phyloP scores from a whole-genome alignment of 2,113 vertebrate genomes.

The Grammomys surdaster region DNA sequence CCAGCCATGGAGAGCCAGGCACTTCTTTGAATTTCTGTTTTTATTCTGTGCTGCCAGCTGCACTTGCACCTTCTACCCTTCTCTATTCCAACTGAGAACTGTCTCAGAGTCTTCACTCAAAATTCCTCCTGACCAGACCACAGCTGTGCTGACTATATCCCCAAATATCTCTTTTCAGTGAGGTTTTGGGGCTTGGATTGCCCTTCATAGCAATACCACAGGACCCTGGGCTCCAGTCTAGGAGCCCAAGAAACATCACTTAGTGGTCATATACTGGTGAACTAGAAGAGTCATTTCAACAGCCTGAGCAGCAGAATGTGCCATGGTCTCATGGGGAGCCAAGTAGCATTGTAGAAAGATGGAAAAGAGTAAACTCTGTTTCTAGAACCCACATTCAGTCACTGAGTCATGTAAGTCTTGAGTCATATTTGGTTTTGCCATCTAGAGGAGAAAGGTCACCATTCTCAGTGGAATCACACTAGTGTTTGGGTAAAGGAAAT shows the following conservation, averaged over 20 bases:
- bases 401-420: not conserved
- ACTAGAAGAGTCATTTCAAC: not conserved
- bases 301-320: not conserved
- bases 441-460: not conserved
- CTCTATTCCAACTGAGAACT: rapidly evolving
- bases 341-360: not conserved
- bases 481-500: not conserved
- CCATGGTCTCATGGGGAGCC: not conserved
- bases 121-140: not conserved
- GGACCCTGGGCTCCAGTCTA: not conserved
- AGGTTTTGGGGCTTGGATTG: not conserved
- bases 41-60: not conserved
- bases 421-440: not conserved
- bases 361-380: not conserved
- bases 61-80: not conserved
- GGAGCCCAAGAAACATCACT: not conserved
- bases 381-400: not conserved
- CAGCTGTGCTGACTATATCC: rapidly evolving
- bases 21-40: not conserved
- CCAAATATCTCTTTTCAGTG: not conserved
- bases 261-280: not conserved
- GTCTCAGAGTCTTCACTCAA: not conserved
- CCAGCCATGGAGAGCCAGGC: rapidly evolving
- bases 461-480: not conserved
- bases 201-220: not conserved